Percentiles rank a stretch among this genome's conserved stretches.
Evolutionary conservation across 2,113 vertebrate species (phyloP).

Genomic region (Sterna hirundo): DNA sequence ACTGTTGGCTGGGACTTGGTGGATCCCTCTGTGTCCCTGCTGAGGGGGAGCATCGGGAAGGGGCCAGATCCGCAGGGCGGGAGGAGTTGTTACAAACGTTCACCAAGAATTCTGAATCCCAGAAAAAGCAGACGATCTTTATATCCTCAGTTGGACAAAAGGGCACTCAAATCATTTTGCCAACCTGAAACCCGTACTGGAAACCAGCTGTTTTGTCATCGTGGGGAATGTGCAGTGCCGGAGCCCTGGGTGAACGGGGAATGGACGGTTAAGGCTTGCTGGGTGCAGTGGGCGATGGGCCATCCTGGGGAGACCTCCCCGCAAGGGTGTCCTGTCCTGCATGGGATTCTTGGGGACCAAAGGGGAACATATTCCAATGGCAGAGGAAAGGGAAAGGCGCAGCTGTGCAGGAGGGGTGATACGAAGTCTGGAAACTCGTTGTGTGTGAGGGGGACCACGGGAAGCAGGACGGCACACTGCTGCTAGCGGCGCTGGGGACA

Average conservation of each 20-base stretch:
- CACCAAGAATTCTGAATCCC: neutral
- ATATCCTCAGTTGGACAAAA: neutral
- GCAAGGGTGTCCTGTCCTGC: fast-evolving
- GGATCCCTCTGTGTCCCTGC: neutral
- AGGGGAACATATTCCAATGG: neutral
- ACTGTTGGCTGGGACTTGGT: neutral
- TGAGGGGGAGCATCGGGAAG: neutral
- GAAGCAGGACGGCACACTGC: neutral
- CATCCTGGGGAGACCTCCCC: neutral
- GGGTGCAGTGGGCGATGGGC: neutral
- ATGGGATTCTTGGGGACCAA: neutral
- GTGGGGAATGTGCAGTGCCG: fast-evolving
- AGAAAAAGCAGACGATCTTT: neutral
- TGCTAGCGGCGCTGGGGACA: neutral
- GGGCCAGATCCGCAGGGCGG: neutral
- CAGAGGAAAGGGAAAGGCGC: neutral
- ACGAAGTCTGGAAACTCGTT: too few relatives aligned
- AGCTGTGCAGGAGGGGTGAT: neutral
- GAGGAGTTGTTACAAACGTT: neutral
- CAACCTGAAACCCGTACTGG: neutral
- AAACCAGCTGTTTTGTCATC: neutral
- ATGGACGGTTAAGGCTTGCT: fast-evolving
- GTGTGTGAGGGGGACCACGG: neutral
- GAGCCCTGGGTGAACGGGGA: neutral
- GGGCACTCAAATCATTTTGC: too few relatives aligned